Conservation (phyloP, 2,797 vertebrate species). For the Potorous gilbertii region DNA sequence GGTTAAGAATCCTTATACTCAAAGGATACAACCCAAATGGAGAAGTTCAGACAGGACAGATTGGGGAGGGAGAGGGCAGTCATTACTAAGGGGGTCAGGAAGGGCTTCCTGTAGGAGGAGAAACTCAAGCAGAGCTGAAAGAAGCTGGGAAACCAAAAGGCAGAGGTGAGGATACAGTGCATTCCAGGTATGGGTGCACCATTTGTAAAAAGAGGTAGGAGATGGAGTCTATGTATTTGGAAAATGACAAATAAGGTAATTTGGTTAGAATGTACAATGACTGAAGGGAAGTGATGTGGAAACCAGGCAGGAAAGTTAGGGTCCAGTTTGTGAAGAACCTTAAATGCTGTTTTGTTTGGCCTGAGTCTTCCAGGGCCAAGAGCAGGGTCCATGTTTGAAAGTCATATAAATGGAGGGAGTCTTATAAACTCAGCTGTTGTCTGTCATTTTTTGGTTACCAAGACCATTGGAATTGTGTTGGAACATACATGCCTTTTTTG, state of each 20-base stretch:
- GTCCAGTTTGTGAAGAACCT: neutral
- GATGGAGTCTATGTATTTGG: neutral
- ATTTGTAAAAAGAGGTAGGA: neutral
- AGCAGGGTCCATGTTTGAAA: neutral
- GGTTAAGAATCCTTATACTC: neutral
- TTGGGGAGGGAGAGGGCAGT: neutral
- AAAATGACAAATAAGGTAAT: neutral
- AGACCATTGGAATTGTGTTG: neutral
- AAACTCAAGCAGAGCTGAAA: neutral
- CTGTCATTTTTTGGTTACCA: neutral
- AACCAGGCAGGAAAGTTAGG: neutral
- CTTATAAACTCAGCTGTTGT: neutral
- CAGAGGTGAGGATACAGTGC: neutral
- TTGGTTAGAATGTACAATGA: neutral
- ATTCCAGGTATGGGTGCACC: neutral
- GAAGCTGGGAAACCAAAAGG: neutral
- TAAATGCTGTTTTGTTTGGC: neutral
- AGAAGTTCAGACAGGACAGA: neutral
- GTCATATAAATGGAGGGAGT: neutral
- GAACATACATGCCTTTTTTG: conserved; percentile 5
- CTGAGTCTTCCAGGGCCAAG: accelerated
- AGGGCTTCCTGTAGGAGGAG: neutral
- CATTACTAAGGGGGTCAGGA: neutral
- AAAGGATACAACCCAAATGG: neutral
- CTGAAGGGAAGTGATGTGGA: neutral